These are phyloP conservation scores for Pristionchus entomophagus DNA, from an alignment of 2,888 invertebrate genomes.

Conservation along the genomic window DNA sequence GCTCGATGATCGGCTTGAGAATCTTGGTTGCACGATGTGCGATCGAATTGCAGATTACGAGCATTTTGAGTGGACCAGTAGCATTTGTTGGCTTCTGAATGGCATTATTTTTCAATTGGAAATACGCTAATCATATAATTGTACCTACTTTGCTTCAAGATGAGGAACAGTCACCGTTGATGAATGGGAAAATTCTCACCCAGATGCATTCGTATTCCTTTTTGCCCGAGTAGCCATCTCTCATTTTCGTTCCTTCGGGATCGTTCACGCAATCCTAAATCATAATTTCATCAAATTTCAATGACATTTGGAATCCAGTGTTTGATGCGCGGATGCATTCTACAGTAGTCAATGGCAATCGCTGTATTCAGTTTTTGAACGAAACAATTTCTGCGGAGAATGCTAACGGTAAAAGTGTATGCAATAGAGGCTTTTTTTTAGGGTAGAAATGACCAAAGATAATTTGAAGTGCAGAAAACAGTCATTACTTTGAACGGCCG, in stretches of 20 bases:
- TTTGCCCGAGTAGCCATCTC: background rate
- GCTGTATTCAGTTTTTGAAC: too few species aligned
- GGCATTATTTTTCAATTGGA: background rate
- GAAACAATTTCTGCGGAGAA: too few species aligned
- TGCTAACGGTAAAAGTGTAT: too few species aligned
- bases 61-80: background rate
- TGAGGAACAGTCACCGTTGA: background rate
- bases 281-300: too few species aligned
- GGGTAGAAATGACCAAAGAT: too few species aligned
- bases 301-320: too few species aligned
- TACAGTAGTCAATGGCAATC: too few species aligned
- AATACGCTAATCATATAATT: too few species aligned
- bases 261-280: slow-evolving; percentile 12
- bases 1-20: background rate
- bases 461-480: too few species aligned
- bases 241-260: background rate
- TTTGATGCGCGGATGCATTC: too few species aligned
- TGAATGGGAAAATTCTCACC: background rate
- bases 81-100: background rate
- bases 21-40: background rate
- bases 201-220: background rate
- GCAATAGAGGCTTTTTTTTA: too few species aligned
- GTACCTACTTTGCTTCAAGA: too few species aligned
- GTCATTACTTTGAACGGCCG: slow-evolving; percentile 11
- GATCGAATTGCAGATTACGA: slow-evolving; percentile 11